Base-by-base conservation (phyloP, 2,797 vertebrate species). In the Antennarius maculatus region DNA sequence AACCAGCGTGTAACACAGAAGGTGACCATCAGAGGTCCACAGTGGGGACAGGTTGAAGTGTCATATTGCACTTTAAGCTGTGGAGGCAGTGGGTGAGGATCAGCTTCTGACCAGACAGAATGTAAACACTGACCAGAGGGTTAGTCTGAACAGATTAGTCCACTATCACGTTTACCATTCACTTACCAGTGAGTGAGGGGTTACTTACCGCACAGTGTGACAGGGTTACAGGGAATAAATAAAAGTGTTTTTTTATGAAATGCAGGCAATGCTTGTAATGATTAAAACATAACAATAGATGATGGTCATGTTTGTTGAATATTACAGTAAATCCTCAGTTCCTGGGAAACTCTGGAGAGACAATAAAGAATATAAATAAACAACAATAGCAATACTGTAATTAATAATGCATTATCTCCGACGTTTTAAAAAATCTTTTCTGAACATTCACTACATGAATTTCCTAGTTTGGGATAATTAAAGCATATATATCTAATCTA, bases 121-220 rank as follows among this genome's bases (percentile, higher is more conserved):
- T 56, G 87, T 86, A 87, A 88, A 88, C 81, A 87, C 80, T 77
- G 71, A 79, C 66, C 83, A 71, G 77, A 71, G 61, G 75, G 82
- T 89, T 87, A 69, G 78, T 76, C 80, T 83, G 68, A 73, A 67
- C 69, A 79, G 85, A 89, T 91, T 87, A 91, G 60, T 50, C 49
- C n/a, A 56, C 57, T 66, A 72, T 81, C 75, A 84, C 52, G 34
- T 69, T 77, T 66, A 79, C 69, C 68, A 76, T 74, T 82, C 78
- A 81, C 69, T 71, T 16, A 66, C 45, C 76, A 41, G 27, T 17
- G 46, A 58, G n/a, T 29, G 31, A 51, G 12, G 59, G 57, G 77
- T 79, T 71, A 79, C 54, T 71, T 45, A 29, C 43, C 48, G 34
- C 15, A 37, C 54, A 60, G 47, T 51, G 52, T 37, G 43, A 67